Evolutionary conservation across 1,140 invertebrate genomes (phyloP), one percentile per base, ranked within the genome.

Genomic region (Cydia strobilella): DNA sequence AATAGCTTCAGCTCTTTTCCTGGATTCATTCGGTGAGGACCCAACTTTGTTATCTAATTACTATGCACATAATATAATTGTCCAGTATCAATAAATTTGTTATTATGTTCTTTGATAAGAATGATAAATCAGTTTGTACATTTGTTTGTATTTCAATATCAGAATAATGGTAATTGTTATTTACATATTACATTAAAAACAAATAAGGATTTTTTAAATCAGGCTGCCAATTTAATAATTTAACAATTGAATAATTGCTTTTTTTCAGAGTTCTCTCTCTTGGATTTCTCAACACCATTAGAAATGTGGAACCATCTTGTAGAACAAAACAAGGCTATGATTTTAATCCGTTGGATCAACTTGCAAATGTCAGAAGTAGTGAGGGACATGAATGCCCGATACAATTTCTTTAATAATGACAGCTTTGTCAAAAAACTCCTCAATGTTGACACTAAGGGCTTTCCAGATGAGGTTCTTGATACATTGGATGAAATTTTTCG

Each of bases 291-390:
- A 62, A 88, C 92, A 65, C 84, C 92, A 6, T 79, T 90, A 76
- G 86, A 88, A 79, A 86, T 94, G 79, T 95, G 94, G 94, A 89
- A 90, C 76, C 89, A 93, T 76, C 84, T 94, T 66, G 79, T 95
- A 42, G 83, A 90, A 75, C 82, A 91, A 69, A 94, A 94, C 75
- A 92, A 93, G 82, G 86, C 93, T 5, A 93, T 93, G 84, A 86
- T 94, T 71, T 76, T 95, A 35, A 88, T 93, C 74, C 87, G 90
- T 59, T 95, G 94, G 94, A 94, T 94, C 35, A 91, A 93, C 79
- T 81, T 91, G n/a, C 91, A 93, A 45, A 85, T 85, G 42, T 93
- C 90, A 5, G 91, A 93, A 75, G 90, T 93, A 1, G 91, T 93
- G 7, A 79, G 90, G 1, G 91, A 93, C 71, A 90, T 89, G 89